phyloP scores from a whole-genome alignment of 2,113 vertebrate species.

The Cottus gobio region DNA sequence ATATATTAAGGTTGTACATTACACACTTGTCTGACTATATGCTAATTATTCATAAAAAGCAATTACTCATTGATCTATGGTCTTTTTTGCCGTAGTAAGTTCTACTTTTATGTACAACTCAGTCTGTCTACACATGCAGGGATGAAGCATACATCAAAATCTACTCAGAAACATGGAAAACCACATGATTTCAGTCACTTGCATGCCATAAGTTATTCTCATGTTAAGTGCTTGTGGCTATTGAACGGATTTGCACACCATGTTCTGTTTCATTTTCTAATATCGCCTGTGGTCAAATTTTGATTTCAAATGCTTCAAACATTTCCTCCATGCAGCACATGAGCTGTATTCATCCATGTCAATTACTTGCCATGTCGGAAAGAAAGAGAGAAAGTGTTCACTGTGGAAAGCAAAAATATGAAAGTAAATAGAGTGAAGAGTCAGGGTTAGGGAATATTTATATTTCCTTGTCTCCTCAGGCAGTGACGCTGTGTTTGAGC shows the following conservation, averaged over 20 bases:
- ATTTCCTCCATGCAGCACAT: slow-evolving; percentile 13
- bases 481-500: slow-evolving; percentile 68
- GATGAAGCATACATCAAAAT: background rate
- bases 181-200: background rate
- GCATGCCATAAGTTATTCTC: background rate
- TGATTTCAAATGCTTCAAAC: slow-evolving; percentile 51
- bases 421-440: slow-evolving; percentile 57
- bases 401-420: slow-evolving; percentile 59
- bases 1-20: background rate
- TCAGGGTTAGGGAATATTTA: slow-evolving; percentile 62
- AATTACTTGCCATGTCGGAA: slow-evolving; percentile 44
- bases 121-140: background rate
- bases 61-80: background rate
- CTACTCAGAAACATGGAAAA: slow-evolving; percentile 1
- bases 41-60: no score
- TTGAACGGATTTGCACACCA: background rate
- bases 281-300: slow-evolving; percentile 52
- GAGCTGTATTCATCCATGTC: slow-evolving; percentile 50
- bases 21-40: no score
- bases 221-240: background rate
- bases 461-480: slow-evolving; percentile 72
- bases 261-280: slow-evolving; percentile 29
- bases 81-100: background rate
- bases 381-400: slow-evolving; percentile 14
- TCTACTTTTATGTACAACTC: background rate